These are phyloP conservation scores for Microcebus griseorufus DNA, from an alignment of 2,113 vertebrate species.

Conservation along the genomic window DNA sequence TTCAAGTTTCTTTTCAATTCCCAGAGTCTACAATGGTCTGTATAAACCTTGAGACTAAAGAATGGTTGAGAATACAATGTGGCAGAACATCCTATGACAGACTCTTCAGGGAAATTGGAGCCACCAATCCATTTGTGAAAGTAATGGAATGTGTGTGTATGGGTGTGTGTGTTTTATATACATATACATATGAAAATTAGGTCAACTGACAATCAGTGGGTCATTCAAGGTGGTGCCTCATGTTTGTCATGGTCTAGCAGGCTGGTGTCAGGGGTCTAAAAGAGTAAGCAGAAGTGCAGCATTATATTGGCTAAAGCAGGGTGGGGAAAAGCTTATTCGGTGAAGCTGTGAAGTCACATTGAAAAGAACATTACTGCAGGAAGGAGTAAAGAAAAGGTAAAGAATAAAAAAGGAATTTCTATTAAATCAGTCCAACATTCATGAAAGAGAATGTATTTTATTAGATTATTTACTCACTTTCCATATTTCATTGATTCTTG, in stretches of 20 bases:
- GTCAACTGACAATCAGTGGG: not conserved
- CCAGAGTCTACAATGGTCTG: not conserved
- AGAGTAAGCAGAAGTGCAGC: not conserved
- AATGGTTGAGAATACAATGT: not conserved
- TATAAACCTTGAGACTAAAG: not conserved
- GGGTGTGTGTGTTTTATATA: too few relatives aligned
- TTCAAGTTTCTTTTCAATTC: not conserved
- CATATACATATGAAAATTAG: too few relatives aligned
- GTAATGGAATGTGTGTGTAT: too few relatives aligned
- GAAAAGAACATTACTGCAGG: not conserved
- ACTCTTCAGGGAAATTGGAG: not conserved
- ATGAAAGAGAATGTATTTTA: not conserved
- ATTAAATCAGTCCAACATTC: not conserved
- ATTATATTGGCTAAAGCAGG: not conserved
- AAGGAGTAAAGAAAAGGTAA: too few relatives aligned
- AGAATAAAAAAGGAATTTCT: not conserved
- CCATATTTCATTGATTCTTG: not conserved
- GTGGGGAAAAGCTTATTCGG: not conserved
- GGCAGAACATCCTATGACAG: not conserved
- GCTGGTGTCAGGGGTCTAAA: not conserved
- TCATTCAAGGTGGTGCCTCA: not conserved
- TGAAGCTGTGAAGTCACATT: not conserved
- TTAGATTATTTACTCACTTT: not conserved
- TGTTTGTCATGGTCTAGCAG: not conserved
- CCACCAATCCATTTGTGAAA: not conserved